Base-by-base conservation (phyloP, 2,113 vertebrate species). In the Pungitius pungitius region DNA sequence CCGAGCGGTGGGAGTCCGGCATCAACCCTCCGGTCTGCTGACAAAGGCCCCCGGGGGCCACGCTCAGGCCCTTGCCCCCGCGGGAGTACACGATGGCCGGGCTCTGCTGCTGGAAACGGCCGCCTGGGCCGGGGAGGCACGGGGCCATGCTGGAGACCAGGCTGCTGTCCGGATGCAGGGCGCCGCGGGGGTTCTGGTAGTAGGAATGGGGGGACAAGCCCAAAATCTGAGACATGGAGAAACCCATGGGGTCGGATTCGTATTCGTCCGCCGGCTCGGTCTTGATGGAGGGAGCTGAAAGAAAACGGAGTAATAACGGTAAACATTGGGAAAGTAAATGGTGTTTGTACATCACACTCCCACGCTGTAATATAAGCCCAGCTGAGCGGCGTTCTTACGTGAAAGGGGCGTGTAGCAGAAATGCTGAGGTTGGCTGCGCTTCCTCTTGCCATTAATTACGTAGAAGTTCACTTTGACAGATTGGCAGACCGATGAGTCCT, bases 381-480 rank as follows among this genome's bases (percentile, higher is more conserved):
- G 37, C 47, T 17, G 51, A 56, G 52, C 52, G 7, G 68, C 14
- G 27, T n/a, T 70, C 77, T 91, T 92, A 98, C 97, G 96, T 94
- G 96, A 93, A 81, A 97, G 83, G 0, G 93, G 93, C 1, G 88
- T 96, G 63, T 95, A 99, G 73, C 95, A 96, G 91, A 99, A 99
- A 73, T 97, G 96, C 81, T 99, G 97, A 10, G 96, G 96, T 40
- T 99, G 97, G 73, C 98, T 99, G 66, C 96, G 95, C 94, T 98
- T 99, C 45, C 98, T 94, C 55, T 99, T 99, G 30, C 98, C 98
- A 1, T 99, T 99, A 85, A 99, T 96, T 72, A 99, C 98, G 0
- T 96, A 96, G 90, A 99, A 99, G 87, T 97, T 98, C 6, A 99
- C 97, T 91, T 99, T 99, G 26, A 94, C 95, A 0, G 96, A 61